phyloP scores from a whole-genome alignment of 2,888 invertebrate genomes.

The Scaeva pyrastri region DNA sequence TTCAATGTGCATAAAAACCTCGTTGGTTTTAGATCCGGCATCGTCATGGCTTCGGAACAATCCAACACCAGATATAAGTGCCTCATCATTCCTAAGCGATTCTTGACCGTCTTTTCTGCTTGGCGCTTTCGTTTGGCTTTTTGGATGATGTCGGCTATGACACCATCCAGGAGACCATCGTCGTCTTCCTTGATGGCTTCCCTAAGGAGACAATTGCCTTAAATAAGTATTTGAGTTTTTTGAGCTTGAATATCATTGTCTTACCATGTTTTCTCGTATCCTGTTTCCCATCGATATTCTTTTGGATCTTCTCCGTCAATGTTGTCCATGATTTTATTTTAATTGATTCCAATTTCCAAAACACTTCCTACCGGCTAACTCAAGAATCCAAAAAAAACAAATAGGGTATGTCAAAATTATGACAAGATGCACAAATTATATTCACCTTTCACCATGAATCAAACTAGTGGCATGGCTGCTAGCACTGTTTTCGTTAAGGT shows the following conservation, averaged over 20 bases:
- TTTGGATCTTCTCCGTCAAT: constrained; percentile 92
- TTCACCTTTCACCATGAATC: constrained; percentile 25
- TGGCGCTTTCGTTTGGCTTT: constrained; percentile 93
- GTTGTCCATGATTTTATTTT: constrained; percentile 79
- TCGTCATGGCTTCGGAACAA: constrained; percentile 96
- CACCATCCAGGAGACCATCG: constrained; percentile 94
- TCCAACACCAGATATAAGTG: constrained; percentile 96
- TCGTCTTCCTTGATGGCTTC: constrained; percentile 98
- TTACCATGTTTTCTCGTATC: constrained; percentile 97
- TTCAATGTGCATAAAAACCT: constrained; percentile 94
- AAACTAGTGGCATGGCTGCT: not conserved
- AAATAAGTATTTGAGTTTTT: constrained; percentile 4
- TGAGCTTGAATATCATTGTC: not conserved
- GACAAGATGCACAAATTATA: not conserved
- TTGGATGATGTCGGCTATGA: constrained; percentile 95
- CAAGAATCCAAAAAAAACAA: constrained; percentile 22
- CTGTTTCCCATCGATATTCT: constrained; percentile 97
- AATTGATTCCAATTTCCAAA: not conserved
- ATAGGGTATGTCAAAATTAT: constrained; percentile 26
- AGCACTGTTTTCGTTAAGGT: constrained; percentile 51
- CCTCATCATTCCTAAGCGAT: constrained; percentile 99
- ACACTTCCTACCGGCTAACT: not conserved
- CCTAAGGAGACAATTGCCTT: constrained; percentile 85
- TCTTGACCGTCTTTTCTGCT: constrained; percentile 87
- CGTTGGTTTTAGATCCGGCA: constrained; percentile 97